These are phyloP conservation scores for Amia ocellicauda DNA, from an alignment of 2,113 vertebrate genomes.

Conservation along the genomic window DNA sequence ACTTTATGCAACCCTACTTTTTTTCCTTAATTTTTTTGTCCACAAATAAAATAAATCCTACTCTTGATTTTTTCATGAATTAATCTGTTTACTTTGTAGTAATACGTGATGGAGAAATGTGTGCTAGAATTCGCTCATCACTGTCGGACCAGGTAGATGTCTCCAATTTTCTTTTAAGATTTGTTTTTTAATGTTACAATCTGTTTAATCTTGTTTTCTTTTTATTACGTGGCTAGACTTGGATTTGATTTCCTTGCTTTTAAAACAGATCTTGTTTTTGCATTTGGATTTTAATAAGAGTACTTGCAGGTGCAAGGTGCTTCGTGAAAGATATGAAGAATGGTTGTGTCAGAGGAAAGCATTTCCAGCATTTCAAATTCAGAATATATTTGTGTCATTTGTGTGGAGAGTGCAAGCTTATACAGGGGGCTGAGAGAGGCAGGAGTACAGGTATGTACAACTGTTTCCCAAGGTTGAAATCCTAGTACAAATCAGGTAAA, in stretches of 20 bases:
- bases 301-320: background rate
- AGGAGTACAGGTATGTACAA: background rate
- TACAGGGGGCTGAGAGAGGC: too few relatives aligned
- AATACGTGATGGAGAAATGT: constrained; percentile 1
- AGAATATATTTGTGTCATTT: constrained; percentile 1
- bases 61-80: constrained; percentile 6
- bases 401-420: background rate
- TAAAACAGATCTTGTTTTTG: background rate
- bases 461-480: background rate
- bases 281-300: constrained; percentile 1
- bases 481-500: background rate
- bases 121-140: background rate
- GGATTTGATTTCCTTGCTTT: constrained; percentile 12
- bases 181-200: background rate
- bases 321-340: background rate
- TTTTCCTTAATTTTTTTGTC: background rate
- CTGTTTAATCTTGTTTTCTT: constrained; percentile 7
- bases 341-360: background rate
- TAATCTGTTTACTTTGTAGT: constrained; percentile 21
- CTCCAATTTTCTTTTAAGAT: background rate
- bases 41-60: constrained; percentile 2
- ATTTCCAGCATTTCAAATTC: background rate
- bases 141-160: constrained; percentile 7
- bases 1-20: background rate
- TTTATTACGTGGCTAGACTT: background rate